Evolutionary conservation across 2,113 vertebrate species (phyloP).

Genomic region (Eulemur rufifrons): DNA sequence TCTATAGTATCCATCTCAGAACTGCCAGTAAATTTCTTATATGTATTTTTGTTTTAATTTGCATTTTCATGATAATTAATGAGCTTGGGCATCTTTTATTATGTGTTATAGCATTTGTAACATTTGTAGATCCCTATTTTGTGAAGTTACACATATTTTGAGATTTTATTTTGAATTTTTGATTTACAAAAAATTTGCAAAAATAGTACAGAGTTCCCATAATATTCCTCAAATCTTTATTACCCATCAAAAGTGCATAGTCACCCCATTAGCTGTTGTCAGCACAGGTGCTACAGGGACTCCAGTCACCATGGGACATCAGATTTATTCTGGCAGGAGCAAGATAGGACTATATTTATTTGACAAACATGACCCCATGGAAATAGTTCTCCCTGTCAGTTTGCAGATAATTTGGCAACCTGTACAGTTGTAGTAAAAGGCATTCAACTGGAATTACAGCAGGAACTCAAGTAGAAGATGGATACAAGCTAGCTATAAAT

Average conservation of each 20-base stretch:
- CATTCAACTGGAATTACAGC: slow-evolving; percentile 6
- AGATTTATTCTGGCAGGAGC: background rate
- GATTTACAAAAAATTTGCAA: background rate
- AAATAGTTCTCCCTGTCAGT: background rate
- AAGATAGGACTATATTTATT: background rate
- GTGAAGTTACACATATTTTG: background rate
- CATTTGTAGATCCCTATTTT: background rate
- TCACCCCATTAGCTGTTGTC: background rate
- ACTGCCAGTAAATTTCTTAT: background rate
- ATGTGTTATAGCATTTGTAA: background rate
- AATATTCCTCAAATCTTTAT: background rate
- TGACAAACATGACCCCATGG: background rate
- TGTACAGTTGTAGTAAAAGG: background rate
- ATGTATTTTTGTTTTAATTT: background rate
- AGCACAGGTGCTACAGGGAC: background rate
- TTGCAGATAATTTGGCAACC: background rate
- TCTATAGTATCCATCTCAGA: background rate
- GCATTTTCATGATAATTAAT: background rate
- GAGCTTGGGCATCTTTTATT: background rate
- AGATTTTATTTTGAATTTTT: slow-evolving; percentile 6
- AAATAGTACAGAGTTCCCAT: background rate
- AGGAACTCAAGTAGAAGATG: background rate
- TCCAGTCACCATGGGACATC: background rate
- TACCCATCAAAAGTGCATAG: background rate
- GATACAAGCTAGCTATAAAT: background rate